Base-by-base conservation (phyloP, 2,888 invertebrate genomes). In the Leptinotarsa haldemani region DNA sequence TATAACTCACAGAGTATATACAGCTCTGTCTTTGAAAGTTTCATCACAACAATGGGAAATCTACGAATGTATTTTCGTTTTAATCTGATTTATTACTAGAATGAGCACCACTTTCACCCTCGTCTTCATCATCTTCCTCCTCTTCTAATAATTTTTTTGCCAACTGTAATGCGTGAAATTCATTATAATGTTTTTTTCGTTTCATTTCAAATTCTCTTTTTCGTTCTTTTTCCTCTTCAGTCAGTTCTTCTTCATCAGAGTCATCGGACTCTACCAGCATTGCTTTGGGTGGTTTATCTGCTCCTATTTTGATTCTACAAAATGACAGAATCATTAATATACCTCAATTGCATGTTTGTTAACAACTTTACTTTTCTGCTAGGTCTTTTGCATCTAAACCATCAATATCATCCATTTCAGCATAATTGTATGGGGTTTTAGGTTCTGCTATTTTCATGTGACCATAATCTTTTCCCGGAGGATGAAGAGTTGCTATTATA, bases 401-500 rank as follows among this genome's bases (percentile, higher is more conserved):
- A 83, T 93, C 93, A 77, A 92, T 84, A 46, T 91, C 90, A 80
- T 92, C 92, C 61, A 90, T 88, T 25, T 84, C 84, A 78, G 88
- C 88, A 80, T 91, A 92, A 86, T 92, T 92, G 83, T 91, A 95
- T 0, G 99, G 99, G 40, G 99, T 99, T 88, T 98, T 98, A 2
- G 99, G 99, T 88, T 99, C 99, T 83, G 97, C 96, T 79, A 95
- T 93, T 89, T 99, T 99, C 98, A 99, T 99, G 85, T 97, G 97
- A 12, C 99, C 99, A 88, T 99, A 99, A 88, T 99, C 99, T 89
- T 99, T 99, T 87, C 97, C 97, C 25, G 95, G 91, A 58, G 99
- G 99, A 90, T 99, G 99, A 84, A 97, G 93, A 1, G 99, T 99
- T 80, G 97, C 98, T 82, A 99, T 91, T 80, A 99, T 99, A 89